Evolutionary conservation across 2,797 vertebrate species (phyloP), one percentile per base, ranked within the genome.

Genomic region (Peromyscus nudipes): DNA sequence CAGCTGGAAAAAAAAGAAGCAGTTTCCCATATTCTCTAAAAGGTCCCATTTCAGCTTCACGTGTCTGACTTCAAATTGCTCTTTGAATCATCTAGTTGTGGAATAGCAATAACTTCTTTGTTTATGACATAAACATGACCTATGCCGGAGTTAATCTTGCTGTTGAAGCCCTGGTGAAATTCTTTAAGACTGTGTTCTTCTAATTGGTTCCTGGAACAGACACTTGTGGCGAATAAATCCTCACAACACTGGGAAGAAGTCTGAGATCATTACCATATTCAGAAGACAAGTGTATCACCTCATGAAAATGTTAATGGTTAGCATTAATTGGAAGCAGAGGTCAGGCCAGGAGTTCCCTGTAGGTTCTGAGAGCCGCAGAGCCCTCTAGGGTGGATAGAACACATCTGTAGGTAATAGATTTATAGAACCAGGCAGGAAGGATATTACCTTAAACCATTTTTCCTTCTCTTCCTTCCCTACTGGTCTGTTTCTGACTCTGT

Each of bases 291-390:
- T 23, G 76, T 37, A 71, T 96, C 94, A 93, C 89, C 92, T 95
- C 91, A 60, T 88, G 94, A 93, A 97, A 97, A 98, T 96, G 96
- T 93, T 97, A 97, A 96, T 90, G 95, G 69, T 27, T 34, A 71
- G 46, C 85, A 95, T 92, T 96, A 97, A 97, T 89, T 96, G 92
- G 82, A 96, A 95, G 79, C 79, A 92, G 96, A 97, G 91, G 73
- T 91, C 76, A 60, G 76, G n/a, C 43, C 52, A 60, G 86, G 91
- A 91, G 82, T 73, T 96, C 65, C 37, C 91, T 85, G 52, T 64
- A 92, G 64, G 77, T 27, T 46, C 91, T 21, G n/a, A n/a, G 69
- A 60, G 65, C 27, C 75, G 77, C 5, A 65, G 81, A 83, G 49
- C 73, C 55, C 69, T 43, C 49, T 4, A 31, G 4, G 8, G 6